Conservation (phyloP, 1,140 invertebrate species). For the Coelopa frigida region DNA sequence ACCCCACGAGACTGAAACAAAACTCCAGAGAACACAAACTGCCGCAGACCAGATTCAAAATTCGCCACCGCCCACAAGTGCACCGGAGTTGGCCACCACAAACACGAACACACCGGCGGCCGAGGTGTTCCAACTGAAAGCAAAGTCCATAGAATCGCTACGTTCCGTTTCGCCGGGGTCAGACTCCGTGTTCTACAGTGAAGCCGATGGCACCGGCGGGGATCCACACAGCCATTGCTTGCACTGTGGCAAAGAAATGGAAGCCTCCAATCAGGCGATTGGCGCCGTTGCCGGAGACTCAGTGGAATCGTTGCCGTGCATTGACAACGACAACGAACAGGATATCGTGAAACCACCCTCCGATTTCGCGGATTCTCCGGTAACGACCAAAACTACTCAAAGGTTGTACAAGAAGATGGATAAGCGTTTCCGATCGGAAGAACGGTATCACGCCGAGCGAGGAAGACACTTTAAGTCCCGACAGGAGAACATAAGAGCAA, state of each 20-base stretch:
- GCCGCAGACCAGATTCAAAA: background rate
- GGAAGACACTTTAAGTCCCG: conserved; percentile 58
- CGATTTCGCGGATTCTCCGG: conserved; percentile 77
- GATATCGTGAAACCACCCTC: conserved; percentile 80
- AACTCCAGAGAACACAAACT: conserved; percentile 4
- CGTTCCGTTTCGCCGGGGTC: conserved; percentile 78
- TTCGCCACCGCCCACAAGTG: conserved; percentile 19
- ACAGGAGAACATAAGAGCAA: conserved; percentile 61
- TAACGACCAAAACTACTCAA: conserved; percentile 47
- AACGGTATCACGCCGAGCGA: conserved; percentile 55
- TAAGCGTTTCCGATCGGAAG: conserved; percentile 74
- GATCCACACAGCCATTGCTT: conserved; percentile 54
- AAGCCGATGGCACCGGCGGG: conserved; percentile 53
- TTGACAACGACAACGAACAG: conserved; percentile 39
- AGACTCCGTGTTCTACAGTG: conserved; percentile 82
- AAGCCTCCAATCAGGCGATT: conserved; percentile 40
- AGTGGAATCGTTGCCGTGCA: conserved; percentile 37
- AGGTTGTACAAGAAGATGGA: conserved; percentile 73
- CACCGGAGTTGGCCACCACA: conserved; percentile 12
- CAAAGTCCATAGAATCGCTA: conserved; percentile 75
- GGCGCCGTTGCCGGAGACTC: conserved; percentile 47
- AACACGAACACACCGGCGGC: conserved; percentile 39
- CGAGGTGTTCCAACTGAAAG: conserved; percentile 57
- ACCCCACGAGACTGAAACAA: too few species aligned
- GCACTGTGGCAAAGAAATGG: conserved; percentile 72